These are phyloP conservation scores for Thalassarche chlororhynchos DNA, from an alignment of 2,113 vertebrate genomes.

Conservation along the genomic window DNA sequence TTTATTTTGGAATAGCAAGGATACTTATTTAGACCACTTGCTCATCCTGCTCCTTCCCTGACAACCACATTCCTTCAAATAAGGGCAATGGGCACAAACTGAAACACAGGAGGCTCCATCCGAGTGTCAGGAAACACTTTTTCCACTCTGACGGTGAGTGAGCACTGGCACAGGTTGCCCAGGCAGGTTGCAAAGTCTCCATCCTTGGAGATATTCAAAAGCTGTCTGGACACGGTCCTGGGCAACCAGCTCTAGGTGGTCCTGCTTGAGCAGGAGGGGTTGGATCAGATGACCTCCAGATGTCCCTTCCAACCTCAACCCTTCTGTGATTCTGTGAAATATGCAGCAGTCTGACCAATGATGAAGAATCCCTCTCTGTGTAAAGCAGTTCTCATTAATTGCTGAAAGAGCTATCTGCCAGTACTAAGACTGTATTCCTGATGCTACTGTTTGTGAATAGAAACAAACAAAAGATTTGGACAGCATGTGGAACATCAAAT, in stretches of 20 bases:
- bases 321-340: neutral
- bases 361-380: neutral
- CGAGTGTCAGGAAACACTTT: neutral
- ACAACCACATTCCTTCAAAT: neutral
- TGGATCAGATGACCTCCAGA: neutral
- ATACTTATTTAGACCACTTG: neutral
- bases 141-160: neutral
- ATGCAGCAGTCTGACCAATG: neutral
- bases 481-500: neutral
- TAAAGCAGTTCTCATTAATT: neutral
- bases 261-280: neutral
- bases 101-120: neutral
- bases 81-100: rapidly evolving
- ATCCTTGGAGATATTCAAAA: neutral
- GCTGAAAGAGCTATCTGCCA: neutral
- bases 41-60: neutral
- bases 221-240: rapidly evolving
- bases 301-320: neutral
- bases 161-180: neutral
- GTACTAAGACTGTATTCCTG: neutral
- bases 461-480: neutral
- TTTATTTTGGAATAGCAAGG: neutral
- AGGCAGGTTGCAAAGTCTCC: neutral
- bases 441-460: neutral
- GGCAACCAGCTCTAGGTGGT: neutral